A percentile compares a stretch with the other conserved stretches of the same genome.
These are phyloP conservation scores for Limonius californicus DNA, from an alignment of 1,140 invertebrate genomes.

Conservation along the genomic window DNA sequence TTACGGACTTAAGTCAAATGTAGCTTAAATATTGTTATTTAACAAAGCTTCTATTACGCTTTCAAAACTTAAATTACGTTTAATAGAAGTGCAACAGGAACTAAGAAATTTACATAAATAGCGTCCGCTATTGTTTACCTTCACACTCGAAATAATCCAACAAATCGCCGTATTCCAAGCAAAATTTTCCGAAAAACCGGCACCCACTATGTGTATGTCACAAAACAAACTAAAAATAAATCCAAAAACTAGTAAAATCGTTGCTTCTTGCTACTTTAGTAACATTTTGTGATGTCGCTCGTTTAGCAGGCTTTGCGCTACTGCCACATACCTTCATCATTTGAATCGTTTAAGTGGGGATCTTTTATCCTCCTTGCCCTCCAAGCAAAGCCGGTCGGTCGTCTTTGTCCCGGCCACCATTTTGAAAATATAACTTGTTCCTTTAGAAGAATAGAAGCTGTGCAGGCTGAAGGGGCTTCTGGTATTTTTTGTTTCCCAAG, in stretches of 20 bases:
- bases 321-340: slow-evolving; percentile 8
- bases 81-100: too few species aligned
- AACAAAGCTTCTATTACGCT: too few species aligned
- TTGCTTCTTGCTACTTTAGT: neutral
- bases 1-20: too few species aligned
- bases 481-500: neutral
- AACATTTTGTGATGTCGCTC: slow-evolving; percentile 1
- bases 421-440: slow-evolving; percentile 6
- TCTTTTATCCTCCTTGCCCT: slow-evolving; percentile 18
- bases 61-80: too few species aligned
- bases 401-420: slow-evolving; percentile 12
- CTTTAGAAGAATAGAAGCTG: slow-evolving; percentile 6
- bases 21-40: too few species aligned
- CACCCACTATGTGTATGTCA: neutral
- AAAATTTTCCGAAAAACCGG: neutral
- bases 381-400: neutral
- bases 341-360: slow-evolving; percentile 21
- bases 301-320: neutral
- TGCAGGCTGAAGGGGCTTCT: neutral
- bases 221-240: slow-evolving; percentile 3
- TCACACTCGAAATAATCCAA: too few species aligned
- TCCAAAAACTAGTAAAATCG: neutral
- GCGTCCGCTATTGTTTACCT: too few species aligned
- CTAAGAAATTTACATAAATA: too few species aligned
- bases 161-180: too few species aligned